Base-by-base conservation (phyloP, 1,140 invertebrate genomes). In the Gerris buenoi region DNA sequence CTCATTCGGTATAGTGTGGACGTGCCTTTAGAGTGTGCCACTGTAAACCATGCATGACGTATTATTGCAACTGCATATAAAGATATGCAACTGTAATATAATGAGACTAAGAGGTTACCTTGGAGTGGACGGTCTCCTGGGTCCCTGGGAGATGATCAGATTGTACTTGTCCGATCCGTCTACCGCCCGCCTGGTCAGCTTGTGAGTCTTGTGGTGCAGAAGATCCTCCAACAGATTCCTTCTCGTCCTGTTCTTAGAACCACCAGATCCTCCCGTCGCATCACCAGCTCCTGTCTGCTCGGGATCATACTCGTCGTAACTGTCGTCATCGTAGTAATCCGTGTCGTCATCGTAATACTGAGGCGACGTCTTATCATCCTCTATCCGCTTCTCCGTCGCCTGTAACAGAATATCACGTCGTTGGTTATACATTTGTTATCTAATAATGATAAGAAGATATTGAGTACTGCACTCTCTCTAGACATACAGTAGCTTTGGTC, bases 301-400 rank as follows among this genome's bases (percentile, higher is more conserved):
- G n/a, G 26, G 57, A 1, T 5, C 46, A 63, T 67, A 64, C 2
- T 64, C 63, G 22, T 66, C 65, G 27, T 68, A 25, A 15, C 33
- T 46, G 18, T 64, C 59, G 5, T 67, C 59, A 63, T 67, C 56
- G 25, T 64, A 62, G 27, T 65, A 64, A 3, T 63, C 67, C 1
- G 25, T 28, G 18, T 46, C 18, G 33, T 46, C 33, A 18, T 46
- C 33, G 18, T 46, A 46, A 46, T 46, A 46, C 18, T 46, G 33
- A n/a, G n/a, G n/a, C 5, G 33, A 46, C 18, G 5, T 5, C 18
- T 46, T 46, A 18, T 46, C 33, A 10, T 46, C 33, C 33, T 46
- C 33, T 46, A 46, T 10, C 18, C 18, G 5, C 33, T 46, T 46
- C 18, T 46, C 33, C 18, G 5, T 5, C 5, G 18, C 33, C 33